phyloP scores from a whole-genome alignment of 2,888 invertebrate genomes.

The Synergus itoensis region DNA sequence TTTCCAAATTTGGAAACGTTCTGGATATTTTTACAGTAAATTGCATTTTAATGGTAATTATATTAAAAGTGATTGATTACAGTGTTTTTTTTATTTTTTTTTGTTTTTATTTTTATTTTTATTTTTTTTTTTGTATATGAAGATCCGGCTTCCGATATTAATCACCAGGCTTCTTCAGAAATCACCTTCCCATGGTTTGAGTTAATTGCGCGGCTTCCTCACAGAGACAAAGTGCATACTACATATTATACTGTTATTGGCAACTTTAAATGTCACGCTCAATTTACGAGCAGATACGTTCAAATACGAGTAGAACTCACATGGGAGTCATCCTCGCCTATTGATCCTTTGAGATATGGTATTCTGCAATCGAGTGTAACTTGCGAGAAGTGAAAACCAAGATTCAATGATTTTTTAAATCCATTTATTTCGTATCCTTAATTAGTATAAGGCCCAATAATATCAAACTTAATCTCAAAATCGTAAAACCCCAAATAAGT shows the following conservation, averaged over 20 bases:
- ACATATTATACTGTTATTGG: background rate
- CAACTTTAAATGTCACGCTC: slow-evolving; percentile 15
- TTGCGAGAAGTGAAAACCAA: background rate
- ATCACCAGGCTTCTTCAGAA: background rate
- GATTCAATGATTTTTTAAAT: background rate
- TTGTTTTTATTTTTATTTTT: background rate
- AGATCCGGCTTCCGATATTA: background rate
- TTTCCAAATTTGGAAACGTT: too few relatives aligned
- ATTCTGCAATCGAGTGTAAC: background rate
- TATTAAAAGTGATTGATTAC: background rate
- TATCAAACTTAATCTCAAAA: too few relatives aligned
- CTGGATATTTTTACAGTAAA: too few relatives aligned
- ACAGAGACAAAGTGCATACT: background rate
- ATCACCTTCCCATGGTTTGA: background rate
- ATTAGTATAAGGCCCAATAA: background rate
- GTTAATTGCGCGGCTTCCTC: slow-evolving; percentile 8
- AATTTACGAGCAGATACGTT: background rate
- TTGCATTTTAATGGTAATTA: background rate
- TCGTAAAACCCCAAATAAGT: too few relatives aligned
- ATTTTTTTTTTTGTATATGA: background rate
- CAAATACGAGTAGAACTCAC: background rate
- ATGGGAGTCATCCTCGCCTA: background rate
- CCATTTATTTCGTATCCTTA: background rate
- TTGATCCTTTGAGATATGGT: background rate
- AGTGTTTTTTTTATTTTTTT: background rate